These are phyloP conservation scores for Parasteatoda tepidariorum DNA, from an alignment of 1,140 invertebrate genomes.

Conservation along the genomic window DNA sequence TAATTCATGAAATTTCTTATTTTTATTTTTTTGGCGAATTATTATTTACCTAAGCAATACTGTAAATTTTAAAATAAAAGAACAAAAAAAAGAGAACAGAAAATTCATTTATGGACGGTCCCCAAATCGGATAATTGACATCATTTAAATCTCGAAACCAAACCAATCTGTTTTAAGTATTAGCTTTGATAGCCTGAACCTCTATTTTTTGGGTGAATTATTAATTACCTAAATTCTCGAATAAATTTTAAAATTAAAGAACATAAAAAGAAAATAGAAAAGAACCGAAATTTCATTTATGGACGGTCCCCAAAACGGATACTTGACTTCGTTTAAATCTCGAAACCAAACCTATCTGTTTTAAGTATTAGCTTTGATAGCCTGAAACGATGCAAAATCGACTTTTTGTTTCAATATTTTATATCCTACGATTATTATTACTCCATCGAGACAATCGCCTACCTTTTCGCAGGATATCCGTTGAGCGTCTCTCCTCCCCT, in stretches of 20 bases:
- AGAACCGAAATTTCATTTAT: conserved; percentile 3
- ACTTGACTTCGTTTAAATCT: background rate
- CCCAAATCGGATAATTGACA: background rate
- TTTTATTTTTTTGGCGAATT: too few relatives aligned
- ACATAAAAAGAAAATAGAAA: too few relatives aligned
- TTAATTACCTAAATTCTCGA: too few relatives aligned
- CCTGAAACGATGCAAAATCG: conserved; percentile 8
- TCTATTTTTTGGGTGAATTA: too few relatives aligned
- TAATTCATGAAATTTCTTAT: too few relatives aligned
- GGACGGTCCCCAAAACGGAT: background rate
- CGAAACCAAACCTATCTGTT: conserved; percentile 8
- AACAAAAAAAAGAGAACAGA: too few relatives aligned
- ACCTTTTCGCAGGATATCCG: conserved; percentile 37
- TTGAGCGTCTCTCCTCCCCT: background rate
- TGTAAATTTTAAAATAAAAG: too few relatives aligned
- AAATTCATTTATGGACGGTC: background rate
- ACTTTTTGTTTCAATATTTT: conserved; percentile 24
- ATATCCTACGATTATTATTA: conserved; percentile 37
- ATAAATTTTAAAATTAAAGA: too few relatives aligned
- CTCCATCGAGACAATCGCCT: conserved; percentile 25
- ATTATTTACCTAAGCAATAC: too few relatives aligned
- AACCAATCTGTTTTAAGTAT: conserved; percentile 3
- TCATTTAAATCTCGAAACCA: background rate
- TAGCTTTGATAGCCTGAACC: conserved; percentile 19
- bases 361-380: background rate